Percentiles rank a stretch among this genome's conserved stretches.
Conservation (phyloP, 2,113 vertebrate genomes). For the Natator depressus region DNA sequence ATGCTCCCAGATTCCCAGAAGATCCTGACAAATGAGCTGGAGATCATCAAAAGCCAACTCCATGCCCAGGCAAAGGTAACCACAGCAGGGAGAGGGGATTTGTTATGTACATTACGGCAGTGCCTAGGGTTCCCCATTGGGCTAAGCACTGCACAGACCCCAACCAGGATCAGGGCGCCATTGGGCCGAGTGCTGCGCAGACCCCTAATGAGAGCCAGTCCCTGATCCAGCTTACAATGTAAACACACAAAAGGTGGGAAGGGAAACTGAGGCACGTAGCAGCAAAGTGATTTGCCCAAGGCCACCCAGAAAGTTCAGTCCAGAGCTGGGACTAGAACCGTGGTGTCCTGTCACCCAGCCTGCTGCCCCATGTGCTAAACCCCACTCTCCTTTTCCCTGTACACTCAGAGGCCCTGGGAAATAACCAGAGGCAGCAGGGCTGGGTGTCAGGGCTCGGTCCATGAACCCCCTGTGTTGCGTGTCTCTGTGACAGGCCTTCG, state of each 20-base stretch:
- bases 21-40: conserved; percentile 54
- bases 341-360: background rate
- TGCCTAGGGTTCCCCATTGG: background rate
- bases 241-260: background rate
- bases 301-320: background rate
- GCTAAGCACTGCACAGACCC: background rate
- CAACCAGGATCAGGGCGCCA: too few relatives aligned
- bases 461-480: background rate
- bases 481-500: conserved; percentile 56
- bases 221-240: background rate
- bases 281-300: background rate
- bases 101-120: background rate
- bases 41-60: conserved; percentile 69
- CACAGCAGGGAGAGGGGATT: background rate
- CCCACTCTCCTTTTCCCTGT: background rate
- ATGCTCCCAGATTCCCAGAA: conserved; percentile 52
- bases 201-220: background rate
- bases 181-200: background rate
- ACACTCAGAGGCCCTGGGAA: background rate
- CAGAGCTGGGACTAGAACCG: background rate
- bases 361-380: background rate
- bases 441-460: background rate
- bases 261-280: background rate
- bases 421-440: background rate
- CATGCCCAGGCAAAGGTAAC: conserved; percentile 70